Evolutionary conservation across 2,888 invertebrate genomes (phyloP).

Genomic region (Rugalucina vietnamica): DNA sequence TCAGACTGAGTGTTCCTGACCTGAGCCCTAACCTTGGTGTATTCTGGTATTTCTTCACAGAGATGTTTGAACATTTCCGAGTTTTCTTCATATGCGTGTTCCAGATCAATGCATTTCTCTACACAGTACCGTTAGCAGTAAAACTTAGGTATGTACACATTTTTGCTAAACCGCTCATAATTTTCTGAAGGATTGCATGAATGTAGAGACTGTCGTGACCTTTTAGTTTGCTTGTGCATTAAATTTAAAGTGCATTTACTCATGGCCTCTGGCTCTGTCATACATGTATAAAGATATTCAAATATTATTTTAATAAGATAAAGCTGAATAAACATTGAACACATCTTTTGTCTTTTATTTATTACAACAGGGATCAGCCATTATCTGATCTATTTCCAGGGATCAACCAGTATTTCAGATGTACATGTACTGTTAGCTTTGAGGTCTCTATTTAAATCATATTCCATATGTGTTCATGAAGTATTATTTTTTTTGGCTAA

Average conservation of each 20-base stretch:
- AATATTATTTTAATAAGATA: too few relatives aligned
- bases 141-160: constrained; percentile 86
- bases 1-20: constrained; percentile 95
- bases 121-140: constrained; percentile 91
- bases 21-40: constrained; percentile 98
- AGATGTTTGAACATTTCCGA: constrained; percentile 99
- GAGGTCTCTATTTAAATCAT: constrained; percentile 97
- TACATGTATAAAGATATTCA: too few relatives aligned
- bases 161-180: too few relatives aligned
- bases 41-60: constrained; percentile 99
- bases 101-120: constrained; percentile 97
- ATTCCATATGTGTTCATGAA: constrained; percentile 97
- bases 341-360: too few relatives aligned
- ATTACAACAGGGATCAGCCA: too few relatives aligned
- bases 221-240: too few relatives aligned
- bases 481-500: too few relatives aligned
- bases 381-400: constrained; percentile 76
- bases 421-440: constrained; percentile 86
- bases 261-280: too few relatives aligned
- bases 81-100: constrained; percentile 97
- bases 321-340: too few relatives aligned
- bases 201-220: too few relatives aligned
- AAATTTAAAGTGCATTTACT: too few relatives aligned
- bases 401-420: constrained; percentile 83
- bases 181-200: too few relatives aligned